Evolutionary conservation across 2,113 vertebrate species (phyloP).

Genomic region (Pogona vitticeps): DNA sequence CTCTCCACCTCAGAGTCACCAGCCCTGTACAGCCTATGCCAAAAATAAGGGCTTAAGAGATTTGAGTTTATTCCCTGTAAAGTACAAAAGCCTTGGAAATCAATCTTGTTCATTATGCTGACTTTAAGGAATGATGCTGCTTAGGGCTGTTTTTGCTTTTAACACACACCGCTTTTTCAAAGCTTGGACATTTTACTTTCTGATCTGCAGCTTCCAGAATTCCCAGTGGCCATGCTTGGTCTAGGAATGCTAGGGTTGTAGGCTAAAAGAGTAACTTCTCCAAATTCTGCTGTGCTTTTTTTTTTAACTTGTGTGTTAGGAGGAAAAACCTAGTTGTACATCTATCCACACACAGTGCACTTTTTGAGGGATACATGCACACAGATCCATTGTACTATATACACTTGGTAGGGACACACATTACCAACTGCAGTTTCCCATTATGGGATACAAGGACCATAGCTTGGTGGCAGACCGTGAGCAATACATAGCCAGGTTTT

Average conservation of each 20-base stretch:
- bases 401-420: too few species aligned
- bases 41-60: slow-evolving; percentile 42
- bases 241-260: too few species aligned
- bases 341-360: neutral
- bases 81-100: slow-evolving; percentile 27
- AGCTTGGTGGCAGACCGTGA: too few species aligned
- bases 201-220: too few species aligned
- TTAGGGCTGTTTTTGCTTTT: neutral
- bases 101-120: neutral
- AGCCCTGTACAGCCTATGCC: slow-evolving; percentile 15
- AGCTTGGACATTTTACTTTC: too few species aligned
- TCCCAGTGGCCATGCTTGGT: too few species aligned
- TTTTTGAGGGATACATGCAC: neutral
- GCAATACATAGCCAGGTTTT: too few species aligned
- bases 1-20: slow-evolving; percentile 1
- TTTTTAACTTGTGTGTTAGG: neutral
- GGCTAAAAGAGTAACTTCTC: too few species aligned
- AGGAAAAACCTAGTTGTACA: neutral
- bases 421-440: neutral
- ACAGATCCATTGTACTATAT: neutral
- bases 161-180: too few species aligned
- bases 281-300: too few species aligned
- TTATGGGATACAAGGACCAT: too few species aligned
- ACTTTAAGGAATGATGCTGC: neutral
- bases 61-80: slow-evolving; percentile 17